Conservation (phyloP, 2,797 vertebrate genomes). For the Scolopax bukidnonensis region DNA sequence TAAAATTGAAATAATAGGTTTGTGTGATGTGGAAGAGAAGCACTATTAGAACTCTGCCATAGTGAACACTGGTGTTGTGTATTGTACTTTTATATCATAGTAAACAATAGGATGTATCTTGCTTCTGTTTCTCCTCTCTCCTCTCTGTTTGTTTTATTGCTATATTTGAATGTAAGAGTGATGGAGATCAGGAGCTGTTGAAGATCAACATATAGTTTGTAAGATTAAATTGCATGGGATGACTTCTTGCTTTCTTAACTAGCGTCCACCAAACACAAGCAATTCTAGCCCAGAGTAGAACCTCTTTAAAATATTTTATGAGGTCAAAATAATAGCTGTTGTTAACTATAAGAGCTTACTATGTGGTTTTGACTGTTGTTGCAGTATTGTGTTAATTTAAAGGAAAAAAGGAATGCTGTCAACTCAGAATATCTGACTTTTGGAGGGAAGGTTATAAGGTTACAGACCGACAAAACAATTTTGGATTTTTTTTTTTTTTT, state of each 20-base stretch:
- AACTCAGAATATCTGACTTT: neutral
- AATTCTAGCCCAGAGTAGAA: neutral
- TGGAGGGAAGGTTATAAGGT: neutral
- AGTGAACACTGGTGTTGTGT: neutral
- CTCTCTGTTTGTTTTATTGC: neutral
- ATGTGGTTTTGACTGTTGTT: neutral
- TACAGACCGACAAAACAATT: neutral
- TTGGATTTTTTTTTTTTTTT: neutral
- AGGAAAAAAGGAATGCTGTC: neutral
- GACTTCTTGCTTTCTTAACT: neutral
- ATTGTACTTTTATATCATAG: neutral
- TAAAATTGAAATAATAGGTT: neutral
- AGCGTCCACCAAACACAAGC: neutral
- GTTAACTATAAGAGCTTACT: neutral
- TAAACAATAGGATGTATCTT: neutral
- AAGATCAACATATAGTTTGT: neutral
- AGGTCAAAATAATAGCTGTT: neutral
- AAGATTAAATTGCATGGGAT: neutral
- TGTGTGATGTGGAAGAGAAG: neutral
- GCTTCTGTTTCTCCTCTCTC: neutral
- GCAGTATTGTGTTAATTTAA: neutral
- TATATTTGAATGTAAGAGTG: neutral
- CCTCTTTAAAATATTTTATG: neutral
- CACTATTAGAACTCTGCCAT: neutral
- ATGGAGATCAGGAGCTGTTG: neutral